A percentile compares a stretch with the other conserved stretches of the same genome.
Conservation (phyloP, 2,113 vertebrate genomes). For the Austrofundulus limnaeus region DNA sequence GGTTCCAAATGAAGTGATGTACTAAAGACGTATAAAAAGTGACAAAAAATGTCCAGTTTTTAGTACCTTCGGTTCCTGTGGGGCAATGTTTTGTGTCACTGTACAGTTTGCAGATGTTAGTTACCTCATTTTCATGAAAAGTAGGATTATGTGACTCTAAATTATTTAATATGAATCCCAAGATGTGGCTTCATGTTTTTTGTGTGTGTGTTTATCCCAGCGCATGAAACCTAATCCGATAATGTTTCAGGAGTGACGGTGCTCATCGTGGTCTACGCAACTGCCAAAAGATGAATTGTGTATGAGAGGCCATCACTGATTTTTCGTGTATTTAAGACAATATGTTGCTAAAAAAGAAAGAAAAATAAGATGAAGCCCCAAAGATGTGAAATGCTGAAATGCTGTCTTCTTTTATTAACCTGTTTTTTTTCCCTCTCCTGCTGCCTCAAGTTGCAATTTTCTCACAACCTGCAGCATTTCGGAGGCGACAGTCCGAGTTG, state of each 20-base stretch:
- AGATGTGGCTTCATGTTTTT: not conserved
- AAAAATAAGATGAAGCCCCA: not conserved
- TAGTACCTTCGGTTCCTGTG: not conserved
- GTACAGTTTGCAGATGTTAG: constrained; percentile 16
- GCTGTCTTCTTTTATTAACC: not conserved
- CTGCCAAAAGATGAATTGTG: not conserved
- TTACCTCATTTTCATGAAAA: not conserved
- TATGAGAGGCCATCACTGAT: not conserved
- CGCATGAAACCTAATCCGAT: constrained; percentile 1
- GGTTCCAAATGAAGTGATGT: too few relatives aligned
- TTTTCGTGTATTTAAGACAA: not conserved
- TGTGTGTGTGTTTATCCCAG: not conserved
- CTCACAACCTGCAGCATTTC: not conserved
- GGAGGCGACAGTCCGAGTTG: constrained; percentile 2
- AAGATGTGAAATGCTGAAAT: not conserved
- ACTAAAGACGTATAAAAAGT: constrained; percentile 44
- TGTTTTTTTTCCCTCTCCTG: not conserved
- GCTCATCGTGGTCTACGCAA: not conserved
- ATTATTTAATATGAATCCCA: constrained; percentile 16
- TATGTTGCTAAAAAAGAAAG: not conserved
- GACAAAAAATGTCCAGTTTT: constrained; percentile 7
- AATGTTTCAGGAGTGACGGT: constrained; percentile 10
- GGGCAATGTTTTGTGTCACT: not conserved
- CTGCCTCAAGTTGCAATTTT: not conserved
- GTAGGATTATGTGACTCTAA: constrained; percentile 4